phyloP scores from a whole-genome alignment of 2,797 vertebrate species.

The Pogonophryne albipinna region DNA sequence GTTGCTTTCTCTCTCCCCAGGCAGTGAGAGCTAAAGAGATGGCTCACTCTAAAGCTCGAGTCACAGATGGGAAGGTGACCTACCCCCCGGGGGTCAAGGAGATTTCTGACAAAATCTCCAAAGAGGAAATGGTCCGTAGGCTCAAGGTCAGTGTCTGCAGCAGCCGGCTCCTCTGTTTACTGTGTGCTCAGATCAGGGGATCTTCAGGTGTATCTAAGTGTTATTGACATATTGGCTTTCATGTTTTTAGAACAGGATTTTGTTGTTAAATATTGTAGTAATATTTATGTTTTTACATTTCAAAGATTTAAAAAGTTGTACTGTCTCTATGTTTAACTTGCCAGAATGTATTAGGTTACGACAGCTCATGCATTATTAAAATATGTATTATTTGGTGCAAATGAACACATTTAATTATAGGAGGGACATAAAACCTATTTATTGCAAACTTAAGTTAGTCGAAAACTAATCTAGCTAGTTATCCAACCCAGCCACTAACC shows the following conservation, averaged over 20 bases:
- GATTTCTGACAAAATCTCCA: conserved; percentile 99
- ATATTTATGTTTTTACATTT: not conserved
- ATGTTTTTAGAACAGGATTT: not conserved
- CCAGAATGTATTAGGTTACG: not conserved
- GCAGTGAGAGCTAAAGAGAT: conserved; percentile 91
- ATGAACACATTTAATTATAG: not conserved
- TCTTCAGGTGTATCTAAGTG: not conserved
- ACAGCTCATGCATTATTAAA: not conserved
- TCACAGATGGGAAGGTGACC: conserved; percentile 98
- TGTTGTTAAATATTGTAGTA: not conserved
- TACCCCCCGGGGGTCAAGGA: conserved; percentile 99
- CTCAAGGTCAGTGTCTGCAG: conserved; percentile 89
- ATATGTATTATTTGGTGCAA: not conserved
- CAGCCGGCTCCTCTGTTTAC: not conserved
- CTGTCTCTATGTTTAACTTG: not conserved
- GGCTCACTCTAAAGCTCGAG: conserved; percentile 99
- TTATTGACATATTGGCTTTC: not conserved
- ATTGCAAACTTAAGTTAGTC: not conserved
- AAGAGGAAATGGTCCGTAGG: conserved; percentile 99
- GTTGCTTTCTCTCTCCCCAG: conserved; percentile 74
- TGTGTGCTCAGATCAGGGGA: not conserved
- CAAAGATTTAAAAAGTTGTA: not conserved
- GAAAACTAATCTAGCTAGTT: not conserved
- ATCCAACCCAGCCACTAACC: not conserved
- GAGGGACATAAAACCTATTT: not conserved